A percentile compares a stretch with the other conserved stretches of the same genome.
These are phyloP conservation scores for Magallana ariakensis DNA, from an alignment of 1,140 invertebrate genomes.

Conservation along the genomic window DNA sequence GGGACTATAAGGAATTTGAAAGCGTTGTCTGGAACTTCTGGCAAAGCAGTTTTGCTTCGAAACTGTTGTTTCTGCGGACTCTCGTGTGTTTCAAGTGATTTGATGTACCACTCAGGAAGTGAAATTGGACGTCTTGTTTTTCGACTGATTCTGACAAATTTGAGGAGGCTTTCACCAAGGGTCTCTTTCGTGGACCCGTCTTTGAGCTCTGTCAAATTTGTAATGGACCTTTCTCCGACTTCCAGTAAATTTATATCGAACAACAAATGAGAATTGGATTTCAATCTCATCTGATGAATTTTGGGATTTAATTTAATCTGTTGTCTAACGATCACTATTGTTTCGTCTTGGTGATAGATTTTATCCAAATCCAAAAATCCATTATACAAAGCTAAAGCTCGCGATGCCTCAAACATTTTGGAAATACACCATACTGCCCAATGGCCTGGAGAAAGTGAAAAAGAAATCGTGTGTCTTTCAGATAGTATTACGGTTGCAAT, in stretches of 20 bases:
- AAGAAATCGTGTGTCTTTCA: background rate
- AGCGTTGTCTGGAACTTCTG: slow-evolving; percentile 33
- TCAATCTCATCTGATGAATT: background rate
- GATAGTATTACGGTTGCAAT: too few relatives aligned
- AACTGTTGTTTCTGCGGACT: too few relatives aligned
- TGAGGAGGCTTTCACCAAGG: slow-evolving; percentile 41
- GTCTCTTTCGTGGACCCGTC: slow-evolving; percentile 43
- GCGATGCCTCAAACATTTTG: slow-evolving; percentile 47
- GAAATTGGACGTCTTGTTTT: slow-evolving; percentile 39
- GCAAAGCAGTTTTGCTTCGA: slow-evolving; percentile 9
- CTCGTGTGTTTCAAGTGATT: background rate
- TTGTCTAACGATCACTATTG: background rate
- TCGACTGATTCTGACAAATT: slow-evolving; percentile 46
- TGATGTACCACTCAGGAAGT: slow-evolving; percentile 49
- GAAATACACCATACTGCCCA: slow-evolving; percentile 45
- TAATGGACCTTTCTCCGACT: slow-evolving; percentile 7
- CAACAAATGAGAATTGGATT: background rate
- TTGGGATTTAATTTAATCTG: background rate
- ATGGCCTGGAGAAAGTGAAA: slow-evolving; percentile 31
- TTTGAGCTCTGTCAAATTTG: background rate
- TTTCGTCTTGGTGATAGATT: background rate
- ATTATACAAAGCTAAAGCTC: background rate
- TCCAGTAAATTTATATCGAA: background rate
- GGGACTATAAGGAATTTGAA: background rate
- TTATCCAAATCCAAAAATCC: slow-evolving; percentile 1